Conservation (phyloP, 1,140 invertebrate species). For the Holcopasites calliopsidis region DNA sequence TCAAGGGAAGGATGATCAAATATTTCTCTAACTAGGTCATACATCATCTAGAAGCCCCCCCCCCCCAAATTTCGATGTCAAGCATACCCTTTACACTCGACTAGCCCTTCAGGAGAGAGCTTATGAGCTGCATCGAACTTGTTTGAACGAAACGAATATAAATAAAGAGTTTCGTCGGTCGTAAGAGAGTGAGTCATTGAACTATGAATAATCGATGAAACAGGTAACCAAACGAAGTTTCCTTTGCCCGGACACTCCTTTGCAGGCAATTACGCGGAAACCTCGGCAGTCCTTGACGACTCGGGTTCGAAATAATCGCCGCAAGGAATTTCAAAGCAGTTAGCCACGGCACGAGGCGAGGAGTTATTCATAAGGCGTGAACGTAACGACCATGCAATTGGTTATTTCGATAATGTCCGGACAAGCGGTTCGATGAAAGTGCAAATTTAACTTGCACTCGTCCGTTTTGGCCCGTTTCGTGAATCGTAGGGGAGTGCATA, state of each 20-base stretch:
- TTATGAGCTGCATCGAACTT: no score
- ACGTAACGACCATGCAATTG: neutral
- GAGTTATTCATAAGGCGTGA: slow-evolving; percentile 5
- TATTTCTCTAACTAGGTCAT: neutral
- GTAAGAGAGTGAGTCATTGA: neutral
- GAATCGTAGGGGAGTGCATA: neutral
- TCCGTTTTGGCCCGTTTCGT: neutral
- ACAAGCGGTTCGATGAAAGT: neutral
- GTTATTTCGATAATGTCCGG: neutral
- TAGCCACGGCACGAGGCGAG: neutral
- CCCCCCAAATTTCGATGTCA: no score
- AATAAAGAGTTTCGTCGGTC: neutral
- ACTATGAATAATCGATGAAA: neutral
- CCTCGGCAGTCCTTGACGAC: neutral
- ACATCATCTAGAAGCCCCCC: neutral
- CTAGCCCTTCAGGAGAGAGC: no score
- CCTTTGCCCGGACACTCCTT: neutral
- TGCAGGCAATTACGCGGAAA: neutral
- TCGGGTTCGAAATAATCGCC: neutral
- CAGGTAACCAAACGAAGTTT: neutral
- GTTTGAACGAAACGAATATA: no score
- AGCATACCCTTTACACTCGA: no score
- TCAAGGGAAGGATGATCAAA: neutral
- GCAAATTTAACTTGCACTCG: neutral
- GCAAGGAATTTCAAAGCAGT: neutral